A percentile compares a stretch with the other conserved stretches of the same genome.
phyloP scores from a whole-genome alignment of 2,797 vertebrate species.

The Perodicticus potto region DNA sequence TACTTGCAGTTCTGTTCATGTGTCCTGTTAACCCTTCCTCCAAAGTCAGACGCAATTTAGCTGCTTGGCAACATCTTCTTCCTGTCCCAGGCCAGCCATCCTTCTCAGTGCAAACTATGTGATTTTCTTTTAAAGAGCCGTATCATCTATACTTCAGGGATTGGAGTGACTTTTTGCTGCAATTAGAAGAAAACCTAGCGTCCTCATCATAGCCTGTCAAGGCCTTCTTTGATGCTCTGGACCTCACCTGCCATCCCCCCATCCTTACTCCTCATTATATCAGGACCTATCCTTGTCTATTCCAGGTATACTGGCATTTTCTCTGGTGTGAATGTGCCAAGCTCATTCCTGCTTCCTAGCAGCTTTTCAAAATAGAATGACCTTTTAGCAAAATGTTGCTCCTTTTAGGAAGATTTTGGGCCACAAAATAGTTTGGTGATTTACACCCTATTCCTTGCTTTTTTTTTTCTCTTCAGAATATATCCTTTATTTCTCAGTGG shows the following conservation, averaged over 20 bases:
- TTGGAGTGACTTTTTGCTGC: neutral
- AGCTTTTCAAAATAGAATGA: neutral
- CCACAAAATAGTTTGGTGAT: neutral
- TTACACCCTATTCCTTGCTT: neutral
- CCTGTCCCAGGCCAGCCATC: neutral
- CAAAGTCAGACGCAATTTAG: neutral
- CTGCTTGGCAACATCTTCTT: neutral
- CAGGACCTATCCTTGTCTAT: neutral
- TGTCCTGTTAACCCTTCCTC: neutral
- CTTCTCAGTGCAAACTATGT: neutral
- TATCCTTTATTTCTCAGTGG: neutral
- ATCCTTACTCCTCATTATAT: neutral
- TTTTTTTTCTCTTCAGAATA: neutral
- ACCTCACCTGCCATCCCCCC: neutral
- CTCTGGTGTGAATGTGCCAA: neutral
- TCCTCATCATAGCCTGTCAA: neutral
- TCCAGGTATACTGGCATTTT: neutral
- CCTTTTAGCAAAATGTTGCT: neutral
- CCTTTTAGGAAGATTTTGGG: neutral
- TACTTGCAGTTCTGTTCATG: neutral
- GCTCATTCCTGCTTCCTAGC: neutral
- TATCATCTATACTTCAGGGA: neutral
- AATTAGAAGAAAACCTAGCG: neutral
- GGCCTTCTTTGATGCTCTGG: neutral
- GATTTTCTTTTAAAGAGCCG: neutral